Evolutionary conservation across 2,797 vertebrate genomes (phyloP).

Genomic region (Lophius americanus): DNA sequence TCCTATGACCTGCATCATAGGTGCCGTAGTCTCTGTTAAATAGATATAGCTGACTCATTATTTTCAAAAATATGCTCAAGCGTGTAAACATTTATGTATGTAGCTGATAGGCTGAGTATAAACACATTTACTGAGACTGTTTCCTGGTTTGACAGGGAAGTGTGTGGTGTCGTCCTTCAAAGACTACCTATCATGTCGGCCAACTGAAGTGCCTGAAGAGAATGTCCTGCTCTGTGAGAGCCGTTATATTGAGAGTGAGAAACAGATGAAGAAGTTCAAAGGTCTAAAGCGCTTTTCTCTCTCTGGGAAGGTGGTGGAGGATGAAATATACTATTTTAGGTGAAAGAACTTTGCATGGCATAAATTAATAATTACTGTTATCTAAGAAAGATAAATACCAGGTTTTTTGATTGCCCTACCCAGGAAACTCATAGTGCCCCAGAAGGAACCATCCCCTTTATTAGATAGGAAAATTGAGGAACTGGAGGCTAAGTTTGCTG

Average conservation of each 20-base stretch:
- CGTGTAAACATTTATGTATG: not conserved
- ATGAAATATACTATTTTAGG: conserved; percentile 99
- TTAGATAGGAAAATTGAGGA: conserved; percentile 96
- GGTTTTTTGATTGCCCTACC: conserved; percentile 4
- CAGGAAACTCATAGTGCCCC: conserved; percentile 97
- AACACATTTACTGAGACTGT: not conserved
- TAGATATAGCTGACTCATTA: not conserved
- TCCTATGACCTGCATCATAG: conserved; percentile 95
- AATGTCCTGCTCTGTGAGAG: conserved; percentile 95
- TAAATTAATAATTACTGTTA: not conserved
- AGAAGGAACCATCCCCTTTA: conserved; percentile 96
- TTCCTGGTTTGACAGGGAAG: conserved; percentile 84
- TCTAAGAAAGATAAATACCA: not conserved
- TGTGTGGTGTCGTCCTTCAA: conserved; percentile 95
- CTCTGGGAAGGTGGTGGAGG: conserved; percentile 97
- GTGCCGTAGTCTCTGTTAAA: conserved; percentile 69
- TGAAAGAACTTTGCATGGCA: conserved; percentile 49
- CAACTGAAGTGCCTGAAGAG: conserved; percentile 87
- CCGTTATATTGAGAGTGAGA: conserved; percentile 97
- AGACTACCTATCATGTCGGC: conserved; percentile 97
- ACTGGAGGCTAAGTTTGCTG: conserved; percentile 97
- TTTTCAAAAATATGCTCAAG: not conserved
- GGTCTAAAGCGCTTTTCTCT: conserved; percentile 97
- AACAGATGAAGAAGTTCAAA: conserved; percentile 99
- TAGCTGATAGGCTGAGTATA: not conserved